These are phyloP conservation scores for Drosophila planitibia DNA, from an alignment of 2,888 invertebrate species.

Conservation along the genomic window DNA sequence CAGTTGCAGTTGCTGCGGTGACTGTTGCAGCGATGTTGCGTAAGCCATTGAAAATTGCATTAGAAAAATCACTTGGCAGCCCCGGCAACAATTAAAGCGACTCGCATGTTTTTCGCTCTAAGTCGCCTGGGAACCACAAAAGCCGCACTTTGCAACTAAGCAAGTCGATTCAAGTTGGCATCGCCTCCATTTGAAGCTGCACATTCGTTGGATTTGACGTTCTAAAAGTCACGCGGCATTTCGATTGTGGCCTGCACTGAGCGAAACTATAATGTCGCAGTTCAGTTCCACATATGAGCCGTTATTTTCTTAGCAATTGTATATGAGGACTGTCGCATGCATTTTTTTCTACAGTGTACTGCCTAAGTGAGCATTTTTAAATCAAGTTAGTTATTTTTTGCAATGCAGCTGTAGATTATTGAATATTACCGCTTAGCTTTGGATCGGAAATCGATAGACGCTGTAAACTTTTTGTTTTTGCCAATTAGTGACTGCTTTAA, in stretches of 20 bases:
- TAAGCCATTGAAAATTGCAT: slow-evolving; percentile 76
- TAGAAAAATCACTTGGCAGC: slow-evolving; percentile 76
- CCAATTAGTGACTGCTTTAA: slow-evolving; percentile 16
- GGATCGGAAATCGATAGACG: slow-evolving; percentile 4
- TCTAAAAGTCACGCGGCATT: slow-evolving; percentile 64
- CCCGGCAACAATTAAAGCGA: slow-evolving; percentile 77
- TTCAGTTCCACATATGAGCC: background rate
- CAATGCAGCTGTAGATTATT: slow-evolving; percentile 9
- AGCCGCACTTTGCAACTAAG: slow-evolving; percentile 59
- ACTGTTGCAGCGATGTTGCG: slow-evolving; percentile 55
- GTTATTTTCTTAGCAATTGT: background rate
- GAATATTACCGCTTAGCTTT: slow-evolving; percentile 17
- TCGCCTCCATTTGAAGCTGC: slow-evolving; percentile 56
- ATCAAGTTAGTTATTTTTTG: background rate
- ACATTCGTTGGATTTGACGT: slow-evolving; percentile 61
- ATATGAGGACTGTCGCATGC: background rate
- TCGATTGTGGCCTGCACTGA: slow-evolving; percentile 43
- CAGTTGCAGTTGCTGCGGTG: slow-evolving; percentile 39
- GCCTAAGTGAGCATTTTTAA: background rate
- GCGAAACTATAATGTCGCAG: slow-evolving; percentile 15
- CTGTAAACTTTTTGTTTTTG: slow-evolving; percentile 11
- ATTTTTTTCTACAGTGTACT: background rate
- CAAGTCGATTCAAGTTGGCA: slow-evolving; percentile 42
- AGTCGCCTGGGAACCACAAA: slow-evolving; percentile 77
- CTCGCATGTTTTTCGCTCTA: slow-evolving; percentile 73